phyloP scores from a whole-genome alignment of 1,140 invertebrate genomes.

The Aradophagus sp. region DNA sequence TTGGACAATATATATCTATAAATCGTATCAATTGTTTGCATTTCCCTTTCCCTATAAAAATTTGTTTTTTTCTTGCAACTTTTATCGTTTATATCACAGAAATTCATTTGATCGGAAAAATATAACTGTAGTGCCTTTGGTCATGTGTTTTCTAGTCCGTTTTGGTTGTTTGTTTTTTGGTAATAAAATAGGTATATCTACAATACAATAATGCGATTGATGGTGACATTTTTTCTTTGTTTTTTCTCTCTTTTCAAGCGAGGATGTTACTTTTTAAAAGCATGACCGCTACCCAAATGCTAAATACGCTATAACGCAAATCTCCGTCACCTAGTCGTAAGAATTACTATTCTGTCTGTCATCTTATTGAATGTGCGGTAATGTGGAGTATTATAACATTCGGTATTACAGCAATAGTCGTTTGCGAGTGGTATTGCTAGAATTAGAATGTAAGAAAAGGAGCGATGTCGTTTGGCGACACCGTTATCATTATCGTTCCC shows the following conservation, averaged over 20 bases:
- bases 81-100: slow-evolving; percentile 73
- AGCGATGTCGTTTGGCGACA: slow-evolving; percentile 62
- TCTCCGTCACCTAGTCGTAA: slow-evolving; percentile 69
- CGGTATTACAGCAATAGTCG: slow-evolving; percentile 66
- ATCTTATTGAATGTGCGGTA: slow-evolving; percentile 69
- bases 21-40: no score
- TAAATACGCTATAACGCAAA: slow-evolving; percentile 73
- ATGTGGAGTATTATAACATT: slow-evolving; percentile 70
- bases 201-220: slow-evolving; percentile 67
- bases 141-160: no score
- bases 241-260: slow-evolving; percentile 37
- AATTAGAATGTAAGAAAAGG: slow-evolving; percentile 72
- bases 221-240: slow-evolving; percentile 44
- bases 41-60: slow-evolving; percentile 41
- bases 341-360: slow-evolving; percentile 66
- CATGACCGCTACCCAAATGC: slow-evolving; percentile 74
- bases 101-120: slow-evolving; percentile 73
- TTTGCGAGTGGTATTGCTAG: slow-evolving; percentile 71
- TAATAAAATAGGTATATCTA: slow-evolving; percentile 74
- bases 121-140: slow-evolving; percentile 43
- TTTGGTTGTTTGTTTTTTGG: slow-evolving; percentile 61
- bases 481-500: slow-evolving; percentile 60
- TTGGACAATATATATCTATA: no score
- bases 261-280: slow-evolving; percentile 67
- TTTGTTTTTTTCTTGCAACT: slow-evolving; percentile 5